These are phyloP conservation scores for Tolmerus cingulatus DNA, from an alignment of 2,888 invertebrate genomes.

Conservation along the genomic window DNA sequence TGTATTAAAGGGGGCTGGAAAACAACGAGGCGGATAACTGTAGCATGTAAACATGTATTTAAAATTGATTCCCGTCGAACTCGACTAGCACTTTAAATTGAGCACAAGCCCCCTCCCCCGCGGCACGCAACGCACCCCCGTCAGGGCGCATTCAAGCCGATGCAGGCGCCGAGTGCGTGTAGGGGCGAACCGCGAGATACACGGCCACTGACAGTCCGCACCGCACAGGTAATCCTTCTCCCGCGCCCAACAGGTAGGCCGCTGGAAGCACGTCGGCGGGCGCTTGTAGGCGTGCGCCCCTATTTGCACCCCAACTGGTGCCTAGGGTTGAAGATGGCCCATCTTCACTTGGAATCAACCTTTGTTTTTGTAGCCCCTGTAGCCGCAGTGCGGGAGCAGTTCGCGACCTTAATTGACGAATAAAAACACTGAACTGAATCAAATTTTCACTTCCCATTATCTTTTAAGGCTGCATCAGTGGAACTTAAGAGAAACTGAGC, in stretches of 20 bases:
- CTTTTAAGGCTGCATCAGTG: background rate
- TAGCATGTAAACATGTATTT: slow-evolving; percentile 16
- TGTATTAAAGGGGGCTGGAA: background rate
- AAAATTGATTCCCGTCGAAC: slow-evolving; percentile 13
- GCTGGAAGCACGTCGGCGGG: background rate
- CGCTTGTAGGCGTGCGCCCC: background rate
- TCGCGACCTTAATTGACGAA: slow-evolving; percentile 47
- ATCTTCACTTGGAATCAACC: background rate
- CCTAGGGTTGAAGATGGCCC: background rate
- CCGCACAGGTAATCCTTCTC: background rate
- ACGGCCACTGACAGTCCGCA: background rate
- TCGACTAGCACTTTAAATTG: background rate
- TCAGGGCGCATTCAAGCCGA: background rate
- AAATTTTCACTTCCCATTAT: slow-evolving; percentile 52
- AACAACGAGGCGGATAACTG: slow-evolving; percentile 7
- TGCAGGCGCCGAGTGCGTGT: background rate
- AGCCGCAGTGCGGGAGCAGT: background rate
- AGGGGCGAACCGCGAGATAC: background rate
- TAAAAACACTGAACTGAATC: slow-evolving; percentile 55
- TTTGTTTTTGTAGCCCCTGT: background rate
- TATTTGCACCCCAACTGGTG: background rate
- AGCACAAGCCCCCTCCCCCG: background rate
- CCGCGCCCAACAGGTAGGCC: background rate
- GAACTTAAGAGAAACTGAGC: background rate
- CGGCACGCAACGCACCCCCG: background rate